Conservation (phyloP, 2,113 vertebrate species). For the Anoplopoma fimbria region DNA sequence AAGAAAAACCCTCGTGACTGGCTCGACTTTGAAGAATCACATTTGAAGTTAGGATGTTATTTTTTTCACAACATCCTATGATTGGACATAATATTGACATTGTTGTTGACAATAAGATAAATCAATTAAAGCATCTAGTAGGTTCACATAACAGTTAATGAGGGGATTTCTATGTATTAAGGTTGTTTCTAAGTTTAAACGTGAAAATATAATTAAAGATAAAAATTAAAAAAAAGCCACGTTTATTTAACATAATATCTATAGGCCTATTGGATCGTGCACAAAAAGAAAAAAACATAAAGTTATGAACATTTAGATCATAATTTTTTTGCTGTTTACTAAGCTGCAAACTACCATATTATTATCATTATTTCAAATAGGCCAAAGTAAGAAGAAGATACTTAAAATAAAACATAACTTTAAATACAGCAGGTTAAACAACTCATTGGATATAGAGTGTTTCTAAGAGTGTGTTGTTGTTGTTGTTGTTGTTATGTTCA, state of each 20-base stretch:
- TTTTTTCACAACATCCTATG: conserved; percentile 20
- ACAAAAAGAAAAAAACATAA: not conserved
- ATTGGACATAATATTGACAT: not conserved
- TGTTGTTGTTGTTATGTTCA: not conserved
- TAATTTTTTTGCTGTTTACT: not conserved
- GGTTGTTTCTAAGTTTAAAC: not conserved
- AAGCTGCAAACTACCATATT: not conserved
- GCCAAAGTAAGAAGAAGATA: not conserved
- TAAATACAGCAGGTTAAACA: not conserved
- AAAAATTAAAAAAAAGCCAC: too few relatives aligned
- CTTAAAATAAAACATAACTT: not conserved
- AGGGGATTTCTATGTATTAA: not conserved
- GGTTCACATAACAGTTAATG: not conserved
- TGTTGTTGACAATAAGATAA: not conserved
- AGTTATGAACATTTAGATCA: not conserved
- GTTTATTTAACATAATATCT: not conserved
- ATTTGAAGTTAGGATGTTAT: conserved; percentile 22
- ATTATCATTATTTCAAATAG: not conserved
- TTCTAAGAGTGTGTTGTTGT: not conserved
- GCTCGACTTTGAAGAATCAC: conserved; percentile 7
- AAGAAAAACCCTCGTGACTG: conserved; percentile 17
- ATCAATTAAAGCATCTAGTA: not conserved
- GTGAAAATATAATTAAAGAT: not conserved
- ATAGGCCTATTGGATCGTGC: not conserved
- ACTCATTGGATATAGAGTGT: not conserved